Conservation (phyloP, 2,113 vertebrate species). For the Mystacornis crossleyi region DNA sequence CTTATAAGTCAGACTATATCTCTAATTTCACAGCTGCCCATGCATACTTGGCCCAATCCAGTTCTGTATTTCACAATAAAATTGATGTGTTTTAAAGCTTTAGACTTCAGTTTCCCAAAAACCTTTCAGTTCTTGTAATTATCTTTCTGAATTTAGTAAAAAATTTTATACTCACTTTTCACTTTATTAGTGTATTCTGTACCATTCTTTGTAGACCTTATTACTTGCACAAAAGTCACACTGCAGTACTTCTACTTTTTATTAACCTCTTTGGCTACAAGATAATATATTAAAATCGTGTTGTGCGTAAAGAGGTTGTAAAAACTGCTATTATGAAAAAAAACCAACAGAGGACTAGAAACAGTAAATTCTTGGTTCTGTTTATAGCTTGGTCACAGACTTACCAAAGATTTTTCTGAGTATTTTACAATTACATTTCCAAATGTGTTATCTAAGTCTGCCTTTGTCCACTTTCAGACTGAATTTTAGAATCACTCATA, state of each 20-base stretch:
- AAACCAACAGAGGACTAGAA: not conserved
- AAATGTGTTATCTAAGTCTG: not conserved
- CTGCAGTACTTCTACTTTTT: not conserved
- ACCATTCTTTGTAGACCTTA: not conserved
- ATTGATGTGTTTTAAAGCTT: not conserved
- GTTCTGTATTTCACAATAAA: constrained; percentile 51
- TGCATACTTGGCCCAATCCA: not conserved
- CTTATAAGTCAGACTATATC: constrained; percentile 52
- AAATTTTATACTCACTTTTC: not conserved
- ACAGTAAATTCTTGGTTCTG: not conserved
- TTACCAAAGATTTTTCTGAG: not conserved
- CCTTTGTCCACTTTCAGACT: not conserved
- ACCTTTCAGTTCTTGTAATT: not conserved
- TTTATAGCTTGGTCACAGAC: not conserved
- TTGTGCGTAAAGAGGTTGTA: not conserved
- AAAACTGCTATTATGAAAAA: not conserved
- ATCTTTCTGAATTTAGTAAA: not conserved
- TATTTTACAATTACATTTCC: not conserved
- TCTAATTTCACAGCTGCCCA: constrained; percentile 27
- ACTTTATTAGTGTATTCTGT: not conserved
- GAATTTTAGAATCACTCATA: not conserved
- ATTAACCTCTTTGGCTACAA: not conserved
- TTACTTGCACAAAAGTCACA: not conserved
- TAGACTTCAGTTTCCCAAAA: constrained; percentile 21
- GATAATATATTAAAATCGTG: not conserved